phyloP scores from a whole-genome alignment of 2,888 invertebrate species.

The Oasisia sp. region DNA sequence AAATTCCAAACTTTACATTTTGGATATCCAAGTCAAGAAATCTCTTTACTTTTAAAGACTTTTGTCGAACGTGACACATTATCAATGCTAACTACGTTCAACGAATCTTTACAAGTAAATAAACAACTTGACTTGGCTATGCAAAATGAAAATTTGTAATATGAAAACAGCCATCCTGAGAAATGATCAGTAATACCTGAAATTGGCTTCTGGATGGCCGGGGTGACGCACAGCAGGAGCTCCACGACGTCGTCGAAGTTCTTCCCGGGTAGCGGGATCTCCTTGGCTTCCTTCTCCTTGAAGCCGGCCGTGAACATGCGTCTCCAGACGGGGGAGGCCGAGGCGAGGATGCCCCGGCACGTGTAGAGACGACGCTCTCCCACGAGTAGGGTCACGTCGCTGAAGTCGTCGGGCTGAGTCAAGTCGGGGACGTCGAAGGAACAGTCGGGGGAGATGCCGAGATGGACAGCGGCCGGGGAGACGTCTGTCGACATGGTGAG shows the following conservation, averaged over 20 bases:
- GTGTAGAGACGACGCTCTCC: conserved; percentile 40
- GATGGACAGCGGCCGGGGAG: neutral
- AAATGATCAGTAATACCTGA: neutral
- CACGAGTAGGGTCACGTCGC: conserved; percentile 41
- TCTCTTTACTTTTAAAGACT: no score
- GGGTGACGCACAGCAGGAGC: conserved; percentile 31
- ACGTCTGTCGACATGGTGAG: neutral
- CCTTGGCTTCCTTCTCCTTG: conserved; percentile 43
- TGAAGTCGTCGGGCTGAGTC: conserved; percentile 40
- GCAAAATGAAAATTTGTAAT: no score
- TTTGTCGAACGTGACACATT: no score
- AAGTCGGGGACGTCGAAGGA: conserved; percentile 33
- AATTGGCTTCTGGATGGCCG: conserved; percentile 6
- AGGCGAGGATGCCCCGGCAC: conserved; percentile 41
- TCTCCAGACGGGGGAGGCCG: conserved; percentile 47
- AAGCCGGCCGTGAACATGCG: conserved; percentile 44
- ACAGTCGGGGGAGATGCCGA: neutral
- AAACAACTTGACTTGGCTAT: no score
- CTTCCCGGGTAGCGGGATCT: conserved; percentile 45
- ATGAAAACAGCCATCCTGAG: no score
- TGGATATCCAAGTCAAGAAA: no score
- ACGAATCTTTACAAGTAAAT: no score
- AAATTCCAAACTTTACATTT: no score
- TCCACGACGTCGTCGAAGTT: conserved; percentile 40
- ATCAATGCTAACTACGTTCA: no score